Evolutionary conservation across 2,113 vertebrate species (phyloP).

Genomic region (Epinephelus moara): DNA sequence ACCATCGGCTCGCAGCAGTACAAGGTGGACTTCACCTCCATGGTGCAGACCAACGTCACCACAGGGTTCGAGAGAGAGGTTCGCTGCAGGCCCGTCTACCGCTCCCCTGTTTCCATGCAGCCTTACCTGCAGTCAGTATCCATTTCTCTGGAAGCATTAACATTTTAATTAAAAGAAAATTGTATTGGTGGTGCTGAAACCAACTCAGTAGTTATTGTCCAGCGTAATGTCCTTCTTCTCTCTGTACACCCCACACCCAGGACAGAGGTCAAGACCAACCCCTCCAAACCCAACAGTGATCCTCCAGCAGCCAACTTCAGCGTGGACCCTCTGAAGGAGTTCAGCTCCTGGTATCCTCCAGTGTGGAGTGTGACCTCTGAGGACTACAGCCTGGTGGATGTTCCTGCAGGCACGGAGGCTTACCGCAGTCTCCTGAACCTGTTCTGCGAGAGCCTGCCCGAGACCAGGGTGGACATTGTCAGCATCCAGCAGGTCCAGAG

Average conservation of each 20-base stretch:
- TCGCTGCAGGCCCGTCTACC: slow-evolving; percentile 63
- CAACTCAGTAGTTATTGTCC: no score
- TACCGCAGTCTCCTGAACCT: slow-evolving; percentile 36
- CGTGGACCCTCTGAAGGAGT: slow-evolving; percentile 70
- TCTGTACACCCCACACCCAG: slow-evolving; percentile 28
- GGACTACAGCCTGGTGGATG: slow-evolving; percentile 61
- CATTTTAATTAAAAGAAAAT: no score
- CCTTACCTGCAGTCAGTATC: slow-evolving; percentile 60
- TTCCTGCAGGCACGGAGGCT: slow-evolving; percentile 36
- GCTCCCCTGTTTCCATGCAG: slow-evolving; percentile 46
- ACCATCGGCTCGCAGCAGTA: slow-evolving; percentile 19
- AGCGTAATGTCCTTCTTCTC: neutral
- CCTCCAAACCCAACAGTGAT: neutral
- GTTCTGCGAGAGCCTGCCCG: slow-evolving; percentile 61
- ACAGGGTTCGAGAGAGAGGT: slow-evolving; percentile 46
- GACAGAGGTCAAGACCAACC: slow-evolving; percentile 39
- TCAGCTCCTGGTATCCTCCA: slow-evolving; percentile 74
- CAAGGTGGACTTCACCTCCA: slow-evolving; percentile 66
- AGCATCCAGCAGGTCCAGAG: slow-evolving; percentile 78
- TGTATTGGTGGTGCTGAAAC: no score
- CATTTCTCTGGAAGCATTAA: neutral
- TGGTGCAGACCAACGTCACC: slow-evolving; percentile 64
- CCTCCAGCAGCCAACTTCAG: slow-evolving; percentile 44
- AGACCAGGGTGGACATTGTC: slow-evolving; percentile 62
- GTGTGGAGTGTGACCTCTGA: slow-evolving; percentile 53